Percentiles rank a stretch among this genome's conserved stretches.
Evolutionary conservation across 2,888 invertebrate genomes (phyloP).

Genomic region (Tribolium freemani): DNA sequence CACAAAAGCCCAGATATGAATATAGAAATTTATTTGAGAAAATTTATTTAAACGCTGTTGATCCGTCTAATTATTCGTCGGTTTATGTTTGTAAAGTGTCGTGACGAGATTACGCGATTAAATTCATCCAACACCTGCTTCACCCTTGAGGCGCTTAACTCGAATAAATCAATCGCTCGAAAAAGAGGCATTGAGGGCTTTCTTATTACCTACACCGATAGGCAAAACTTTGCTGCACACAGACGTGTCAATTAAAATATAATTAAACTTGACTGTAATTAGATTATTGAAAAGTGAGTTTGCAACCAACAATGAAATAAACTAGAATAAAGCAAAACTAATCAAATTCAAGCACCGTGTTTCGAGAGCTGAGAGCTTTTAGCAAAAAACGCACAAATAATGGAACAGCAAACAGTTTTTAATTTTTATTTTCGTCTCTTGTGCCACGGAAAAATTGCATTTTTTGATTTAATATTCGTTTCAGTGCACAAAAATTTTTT

Average conservation of each 20-base stretch:
- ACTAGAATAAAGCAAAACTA: slow-evolving; percentile 3
- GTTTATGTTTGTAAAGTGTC: slow-evolving; percentile 20
- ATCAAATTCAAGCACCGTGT: background rate
- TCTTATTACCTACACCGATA: background rate
- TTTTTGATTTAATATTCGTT: no score
- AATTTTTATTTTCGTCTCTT: no score
- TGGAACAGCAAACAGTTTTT: no score
- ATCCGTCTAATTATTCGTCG: slow-evolving; percentile 3
- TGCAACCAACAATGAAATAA: background rate
- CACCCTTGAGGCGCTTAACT: slow-evolving; percentile 1
- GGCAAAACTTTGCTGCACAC: background rate
- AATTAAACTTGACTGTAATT: slow-evolving; percentile 6
- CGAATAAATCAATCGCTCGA: slow-evolving; percentile 10
- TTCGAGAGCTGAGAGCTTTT: background rate
- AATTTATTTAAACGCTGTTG: no score
- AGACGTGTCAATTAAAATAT: slow-evolving; percentile 1
- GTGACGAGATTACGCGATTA: slow-evolving; percentile 20
- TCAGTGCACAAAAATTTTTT: no score
- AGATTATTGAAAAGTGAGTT: slow-evolving; percentile 6
- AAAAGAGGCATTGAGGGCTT: background rate
- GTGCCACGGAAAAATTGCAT: no score
- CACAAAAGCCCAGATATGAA: slow-evolving; percentile 21
- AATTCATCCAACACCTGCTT: slow-evolving; percentile 18
- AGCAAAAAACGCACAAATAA: no score
- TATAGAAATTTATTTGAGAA: background rate